These are phyloP conservation scores for Pristiophorus japonicus DNA, from an alignment of 2,113 vertebrate genomes.

Conservation along the genomic window DNA sequence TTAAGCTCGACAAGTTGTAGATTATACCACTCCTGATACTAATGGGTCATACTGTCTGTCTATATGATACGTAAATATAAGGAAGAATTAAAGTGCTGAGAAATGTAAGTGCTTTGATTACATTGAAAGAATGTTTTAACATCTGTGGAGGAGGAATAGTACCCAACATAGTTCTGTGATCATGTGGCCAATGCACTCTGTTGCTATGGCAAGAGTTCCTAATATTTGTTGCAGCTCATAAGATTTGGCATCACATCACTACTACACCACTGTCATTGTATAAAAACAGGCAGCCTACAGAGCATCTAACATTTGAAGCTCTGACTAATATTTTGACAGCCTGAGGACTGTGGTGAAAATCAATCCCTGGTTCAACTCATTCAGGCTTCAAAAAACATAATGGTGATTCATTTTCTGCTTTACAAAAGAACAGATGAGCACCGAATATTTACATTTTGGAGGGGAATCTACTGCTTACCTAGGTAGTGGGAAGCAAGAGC, in stretches of 20 bases:
- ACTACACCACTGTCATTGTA: neutral
- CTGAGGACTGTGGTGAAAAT: neutral
- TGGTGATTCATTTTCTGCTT: neutral
- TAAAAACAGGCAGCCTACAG: neutral
- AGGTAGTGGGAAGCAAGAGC: neutral
- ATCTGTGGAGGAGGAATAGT: neutral
- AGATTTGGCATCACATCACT: neutral
- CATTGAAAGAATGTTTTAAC: slow-evolving; percentile 10
- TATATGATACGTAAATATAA: neutral
- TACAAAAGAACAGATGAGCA: neutral
- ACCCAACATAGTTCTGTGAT: neutral
- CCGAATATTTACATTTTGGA: neutral
- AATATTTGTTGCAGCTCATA: neutral
- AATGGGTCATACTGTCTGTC: neutral
- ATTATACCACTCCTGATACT: neutral
- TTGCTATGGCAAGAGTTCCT: slow-evolving; percentile 11
- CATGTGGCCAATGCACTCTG: neutral
- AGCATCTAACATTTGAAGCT: neutral
- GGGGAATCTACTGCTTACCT: neutral
- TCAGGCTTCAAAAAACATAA: neutral
- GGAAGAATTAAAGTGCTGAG: neutral
- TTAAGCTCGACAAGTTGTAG: neutral
- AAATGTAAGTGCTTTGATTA: neutral
- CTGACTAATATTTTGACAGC: neutral
- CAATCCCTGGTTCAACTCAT: neutral